Conservation (phyloP, 2,113 vertebrate genomes). For the Salvelinus alpinus region DNA sequence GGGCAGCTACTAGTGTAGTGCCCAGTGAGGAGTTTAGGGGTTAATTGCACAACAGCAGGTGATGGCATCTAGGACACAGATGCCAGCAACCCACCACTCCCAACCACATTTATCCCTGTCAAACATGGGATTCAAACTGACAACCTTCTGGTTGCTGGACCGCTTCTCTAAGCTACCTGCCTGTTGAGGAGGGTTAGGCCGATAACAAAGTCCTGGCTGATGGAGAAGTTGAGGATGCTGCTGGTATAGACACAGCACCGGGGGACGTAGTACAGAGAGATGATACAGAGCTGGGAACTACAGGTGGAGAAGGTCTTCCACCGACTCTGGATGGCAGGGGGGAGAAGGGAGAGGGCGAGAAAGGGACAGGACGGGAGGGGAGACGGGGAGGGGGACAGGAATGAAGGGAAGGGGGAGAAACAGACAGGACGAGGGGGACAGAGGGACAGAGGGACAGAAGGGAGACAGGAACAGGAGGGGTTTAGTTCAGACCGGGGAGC, state of each 20-base stretch:
- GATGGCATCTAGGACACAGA: too few relatives aligned
- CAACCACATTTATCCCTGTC: too few relatives aligned
- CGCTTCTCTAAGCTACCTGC: too few relatives aligned
- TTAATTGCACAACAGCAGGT: too few relatives aligned
- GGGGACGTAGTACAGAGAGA: conserved; percentile 34
- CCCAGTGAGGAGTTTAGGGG: too few relatives aligned
- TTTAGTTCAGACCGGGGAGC: neutral
- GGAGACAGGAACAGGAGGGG: neutral
- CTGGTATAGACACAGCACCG: conserved; percentile 28
- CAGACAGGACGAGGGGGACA: too few relatives aligned
- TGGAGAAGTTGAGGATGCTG: conserved; percentile 2
- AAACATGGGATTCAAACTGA: too few relatives aligned
- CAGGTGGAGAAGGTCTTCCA: conserved; percentile 42
- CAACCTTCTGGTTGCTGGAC: too few relatives aligned
- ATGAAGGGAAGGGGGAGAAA: neutral
- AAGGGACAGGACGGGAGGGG: neutral
- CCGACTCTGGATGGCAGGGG: conserved; percentile 7
- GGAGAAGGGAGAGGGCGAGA: neutral
- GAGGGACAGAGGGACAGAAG: too few relatives aligned
- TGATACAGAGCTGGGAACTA: conserved; percentile 41
- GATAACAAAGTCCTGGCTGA: conserved; percentile 27
- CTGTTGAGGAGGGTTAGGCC: neutral
- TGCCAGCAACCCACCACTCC: too few relatives aligned
- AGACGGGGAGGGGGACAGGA: too few relatives aligned
- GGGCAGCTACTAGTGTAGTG: too few relatives aligned